These are phyloP conservation scores for Lymantria monacha DNA, from an alignment of 2,888 invertebrate genomes.

Conservation along the genomic window DNA sequence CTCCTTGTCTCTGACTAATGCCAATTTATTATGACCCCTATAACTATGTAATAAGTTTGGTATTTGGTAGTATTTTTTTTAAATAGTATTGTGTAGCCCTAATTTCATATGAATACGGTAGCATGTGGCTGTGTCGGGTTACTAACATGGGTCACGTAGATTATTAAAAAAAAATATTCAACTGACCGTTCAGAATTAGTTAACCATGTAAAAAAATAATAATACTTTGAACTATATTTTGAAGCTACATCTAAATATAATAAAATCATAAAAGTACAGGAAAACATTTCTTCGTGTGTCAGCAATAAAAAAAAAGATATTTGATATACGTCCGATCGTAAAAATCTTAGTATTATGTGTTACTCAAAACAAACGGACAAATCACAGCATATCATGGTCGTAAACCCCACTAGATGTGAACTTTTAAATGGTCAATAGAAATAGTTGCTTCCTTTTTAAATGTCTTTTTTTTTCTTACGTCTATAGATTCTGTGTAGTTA, in stretches of 20 bases:
- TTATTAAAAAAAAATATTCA: constrained; percentile 34
- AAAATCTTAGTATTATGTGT: constrained; percentile 11
- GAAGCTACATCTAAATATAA: constrained; percentile 5
- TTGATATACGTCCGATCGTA: constrained; percentile 25
- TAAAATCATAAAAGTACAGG: constrained; percentile 21
- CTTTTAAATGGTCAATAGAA: neutral
- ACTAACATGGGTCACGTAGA: constrained; percentile 54
- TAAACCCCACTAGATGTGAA: constrained; percentile 9
- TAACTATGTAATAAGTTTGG: constrained; percentile 19
- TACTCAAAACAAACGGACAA: constrained; percentile 10
- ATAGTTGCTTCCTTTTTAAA: neutral
- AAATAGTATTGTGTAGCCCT: constrained; percentile 37
- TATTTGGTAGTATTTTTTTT: constrained; percentile 15
- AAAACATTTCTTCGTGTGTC: constrained; percentile 23
- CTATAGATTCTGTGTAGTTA: neutral
- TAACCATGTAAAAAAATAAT: constrained; percentile 11
- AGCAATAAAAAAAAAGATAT: constrained; percentile 27
- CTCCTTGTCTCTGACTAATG: constrained; percentile 18
- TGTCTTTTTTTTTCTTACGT: neutral
- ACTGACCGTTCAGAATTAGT: neutral
- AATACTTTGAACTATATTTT: constrained; percentile 20
- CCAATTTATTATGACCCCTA: constrained; percentile 33
- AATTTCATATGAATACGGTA: constrained; percentile 59
- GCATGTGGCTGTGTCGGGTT: constrained; percentile 55
- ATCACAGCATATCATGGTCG: constrained; percentile 14